These are phyloP conservation scores for Drosophila bocqueti DNA, from an alignment of 1,140 invertebrate genomes.

Conservation along the genomic window DNA sequence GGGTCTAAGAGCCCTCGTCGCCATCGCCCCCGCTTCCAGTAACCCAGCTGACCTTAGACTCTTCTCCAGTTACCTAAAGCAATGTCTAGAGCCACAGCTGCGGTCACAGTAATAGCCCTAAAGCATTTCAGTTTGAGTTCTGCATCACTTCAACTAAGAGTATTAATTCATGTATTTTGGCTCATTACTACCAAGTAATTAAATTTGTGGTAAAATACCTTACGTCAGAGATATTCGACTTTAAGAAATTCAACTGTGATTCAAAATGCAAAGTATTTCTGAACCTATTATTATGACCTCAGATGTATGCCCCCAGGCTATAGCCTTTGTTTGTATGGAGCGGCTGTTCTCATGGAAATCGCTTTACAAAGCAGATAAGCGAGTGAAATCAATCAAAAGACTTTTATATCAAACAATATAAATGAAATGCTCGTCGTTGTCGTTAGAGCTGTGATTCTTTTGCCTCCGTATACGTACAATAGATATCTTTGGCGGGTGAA, in stretches of 20 bases:
- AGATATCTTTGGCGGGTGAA: constrained; percentile 29
- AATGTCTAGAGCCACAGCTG: constrained; percentile 10
- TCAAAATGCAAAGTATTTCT: too few relatives aligned
- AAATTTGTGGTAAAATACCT: too few relatives aligned
- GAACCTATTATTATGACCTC: background rate
- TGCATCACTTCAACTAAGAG: background rate
- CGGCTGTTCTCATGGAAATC: constrained; percentile 58
- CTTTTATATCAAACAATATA: constrained; percentile 74
- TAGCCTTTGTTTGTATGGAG: constrained; percentile 9
- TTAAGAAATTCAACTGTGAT: background rate
- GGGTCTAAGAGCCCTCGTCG: constrained; percentile 17
- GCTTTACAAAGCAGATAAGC: constrained; percentile 67
- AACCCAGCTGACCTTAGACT: constrained; percentile 48
- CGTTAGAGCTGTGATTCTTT: constrained; percentile 48
- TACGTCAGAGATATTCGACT: too few relatives aligned
- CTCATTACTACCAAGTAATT: background rate
- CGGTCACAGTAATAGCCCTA: background rate
- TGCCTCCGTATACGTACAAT: constrained; percentile 3
- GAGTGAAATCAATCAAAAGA: constrained; percentile 74
- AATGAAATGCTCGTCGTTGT: constrained; percentile 63
- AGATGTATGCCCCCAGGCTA: background rate
- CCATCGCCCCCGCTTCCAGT: background rate
- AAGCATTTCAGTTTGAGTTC: background rate
- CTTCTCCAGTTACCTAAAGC: constrained; percentile 58
- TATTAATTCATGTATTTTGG: background rate